Conservation (phyloP, 2,797 vertebrate genomes). For the Enteromius fasciolatus region DNA sequence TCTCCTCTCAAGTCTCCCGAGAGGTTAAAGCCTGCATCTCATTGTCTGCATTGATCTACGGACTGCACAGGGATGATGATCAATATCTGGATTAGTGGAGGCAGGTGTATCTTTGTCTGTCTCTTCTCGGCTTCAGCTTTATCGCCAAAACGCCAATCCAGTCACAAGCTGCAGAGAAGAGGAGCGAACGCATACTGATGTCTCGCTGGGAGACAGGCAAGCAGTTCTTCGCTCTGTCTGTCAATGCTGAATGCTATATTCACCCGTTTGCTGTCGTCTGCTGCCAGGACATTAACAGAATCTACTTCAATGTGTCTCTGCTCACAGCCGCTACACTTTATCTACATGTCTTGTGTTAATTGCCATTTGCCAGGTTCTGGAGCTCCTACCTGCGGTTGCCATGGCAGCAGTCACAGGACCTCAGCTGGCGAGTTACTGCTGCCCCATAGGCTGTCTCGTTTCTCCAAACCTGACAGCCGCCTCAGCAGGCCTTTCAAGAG, state of each 20-base stretch:
- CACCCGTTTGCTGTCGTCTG: neutral
- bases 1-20: conserved; percentile 56
- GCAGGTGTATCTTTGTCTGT: conserved; percentile 34
- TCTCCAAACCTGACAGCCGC: conserved; percentile 60
- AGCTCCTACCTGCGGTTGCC: conserved; percentile 81
- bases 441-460: conserved; percentile 75
- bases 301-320: conserved; percentile 25
- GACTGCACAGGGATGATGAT: conserved; percentile 64
- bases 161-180: conserved; percentile 34
- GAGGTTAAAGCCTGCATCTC: conserved; percentile 64
- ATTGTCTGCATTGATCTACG: conserved; percentile 74
- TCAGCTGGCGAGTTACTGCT: conserved; percentile 73
- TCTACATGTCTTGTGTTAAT: conserved; percentile 78
- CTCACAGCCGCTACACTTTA: conserved; percentile 47
- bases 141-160: conserved; percentile 52
- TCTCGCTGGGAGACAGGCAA: conserved; percentile 37
- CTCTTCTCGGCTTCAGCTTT: conserved; percentile 57
- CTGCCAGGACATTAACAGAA: conserved; percentile 30
- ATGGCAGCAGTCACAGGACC: conserved; percentile 81
- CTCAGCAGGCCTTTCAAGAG: conserved; percentile 56
- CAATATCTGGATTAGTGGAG: conserved; percentile 70
- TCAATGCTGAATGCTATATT: conserved; percentile 26
- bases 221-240: conserved; percentile 39
- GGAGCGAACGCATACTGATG: conserved; percentile 27
- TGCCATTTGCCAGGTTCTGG: conserved; percentile 84